Percentiles rank a stretch among this genome's conserved stretches.
Conservation (phyloP, 1,140 invertebrate genomes). For the Drosophila pseudoananassae region DNA sequence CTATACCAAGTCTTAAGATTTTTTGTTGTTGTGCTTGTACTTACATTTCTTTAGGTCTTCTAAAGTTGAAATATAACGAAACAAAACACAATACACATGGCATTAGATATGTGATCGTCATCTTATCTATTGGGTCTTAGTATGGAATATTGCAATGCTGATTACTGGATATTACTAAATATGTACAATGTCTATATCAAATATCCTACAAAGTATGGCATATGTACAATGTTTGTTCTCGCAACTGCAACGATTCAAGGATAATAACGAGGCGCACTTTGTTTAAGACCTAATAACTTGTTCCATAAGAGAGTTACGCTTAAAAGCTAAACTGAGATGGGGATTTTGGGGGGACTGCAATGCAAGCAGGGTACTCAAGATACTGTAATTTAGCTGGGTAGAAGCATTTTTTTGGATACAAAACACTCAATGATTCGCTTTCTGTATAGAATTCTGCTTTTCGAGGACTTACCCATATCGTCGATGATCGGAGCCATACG, state of each 20-base stretch:
- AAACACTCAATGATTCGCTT: not conserved
- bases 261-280: constrained; percentile 55
- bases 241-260: constrained; percentile 24
- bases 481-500: constrained; percentile 96
- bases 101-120: constrained; percentile 56
- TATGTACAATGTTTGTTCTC: constrained; percentile 43
- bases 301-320: constrained; percentile 65
- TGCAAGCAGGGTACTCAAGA: constrained; percentile 36
- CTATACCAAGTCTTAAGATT: constrained; percentile 9
- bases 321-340: constrained; percentile 23
- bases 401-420: constrained; percentile 31
- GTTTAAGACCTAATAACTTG: constrained; percentile 48
- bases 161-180: constrained; percentile 5
- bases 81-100: constrained; percentile 69
- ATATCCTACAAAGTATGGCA: constrained; percentile 5
- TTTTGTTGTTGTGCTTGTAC: constrained; percentile 44
- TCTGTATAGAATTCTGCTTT: not conserved
- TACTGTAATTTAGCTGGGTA: not conserved
- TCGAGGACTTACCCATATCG: constrained; percentile 92
- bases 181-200: not conserved
- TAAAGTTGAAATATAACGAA: constrained; percentile 69
- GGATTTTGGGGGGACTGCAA: constrained; percentile 38
- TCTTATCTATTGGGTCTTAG: constrained; percentile 19
- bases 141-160: constrained; percentile 9
- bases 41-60: constrained; percentile 71